These are phyloP conservation scores for Hypomecis atomaria DNA, from an alignment of 2,888 invertebrate genomes.

Conservation along the genomic window DNA sequence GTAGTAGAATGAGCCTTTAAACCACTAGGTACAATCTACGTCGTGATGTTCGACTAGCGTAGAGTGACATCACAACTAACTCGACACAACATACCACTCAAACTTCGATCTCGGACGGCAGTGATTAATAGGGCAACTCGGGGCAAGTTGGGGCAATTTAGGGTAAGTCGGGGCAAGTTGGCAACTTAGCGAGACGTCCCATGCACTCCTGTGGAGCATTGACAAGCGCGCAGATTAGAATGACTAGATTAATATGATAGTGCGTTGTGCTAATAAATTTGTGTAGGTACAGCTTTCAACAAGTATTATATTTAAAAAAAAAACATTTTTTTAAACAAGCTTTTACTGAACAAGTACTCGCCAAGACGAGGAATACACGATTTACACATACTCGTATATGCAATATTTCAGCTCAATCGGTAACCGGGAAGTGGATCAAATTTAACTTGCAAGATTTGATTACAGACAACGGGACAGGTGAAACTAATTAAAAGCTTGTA, in stretches of 20 bases:
- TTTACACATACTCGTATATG: no score
- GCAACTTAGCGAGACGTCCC: conserved; percentile 3
- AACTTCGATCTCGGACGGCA: conserved; percentile 15
- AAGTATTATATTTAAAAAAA: no score
- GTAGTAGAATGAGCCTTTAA: no score
- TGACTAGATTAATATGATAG: not conserved
- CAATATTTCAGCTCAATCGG: no score
- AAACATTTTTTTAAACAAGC: no score
- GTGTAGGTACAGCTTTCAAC: no score
- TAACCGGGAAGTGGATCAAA: no score
- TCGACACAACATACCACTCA: conserved; percentile 16
- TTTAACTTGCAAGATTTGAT: no score
- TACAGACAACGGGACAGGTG: no score
- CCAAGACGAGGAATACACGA: no score
- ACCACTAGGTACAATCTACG: not conserved
- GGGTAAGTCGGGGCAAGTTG: not conserved
- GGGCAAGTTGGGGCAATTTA: conserved; percentile 3
- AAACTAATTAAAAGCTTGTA: no score
- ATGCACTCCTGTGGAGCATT: conserved; percentile 4
- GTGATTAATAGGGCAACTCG: conserved; percentile 18
- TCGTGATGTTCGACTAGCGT: not conserved
- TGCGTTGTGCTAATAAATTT: not conserved
- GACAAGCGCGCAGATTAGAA: not conserved
- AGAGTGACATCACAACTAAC: conserved; percentile 14
- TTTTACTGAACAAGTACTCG: no score